These are phyloP conservation scores for Prionailurus viverrinus DNA, from an alignment of 2,113 vertebrate species.

Conservation along the genomic window DNA sequence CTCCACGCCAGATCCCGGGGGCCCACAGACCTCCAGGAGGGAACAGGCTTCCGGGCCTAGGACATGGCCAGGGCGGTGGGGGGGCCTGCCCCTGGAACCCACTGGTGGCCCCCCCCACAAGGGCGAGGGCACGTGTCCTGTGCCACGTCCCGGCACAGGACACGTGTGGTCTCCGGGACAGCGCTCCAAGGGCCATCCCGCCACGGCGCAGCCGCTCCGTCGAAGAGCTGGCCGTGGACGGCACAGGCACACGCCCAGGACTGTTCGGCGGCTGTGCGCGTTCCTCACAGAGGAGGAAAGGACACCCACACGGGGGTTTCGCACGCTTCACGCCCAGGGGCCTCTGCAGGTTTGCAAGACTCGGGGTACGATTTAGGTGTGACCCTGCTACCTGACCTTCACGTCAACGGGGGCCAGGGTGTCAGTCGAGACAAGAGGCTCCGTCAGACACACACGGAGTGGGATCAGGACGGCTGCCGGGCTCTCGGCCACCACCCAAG, in stretches of 20 bases:
- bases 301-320: not conserved
- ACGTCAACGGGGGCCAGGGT: not conserved
- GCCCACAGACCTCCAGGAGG: not conserved
- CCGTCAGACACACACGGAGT: not conserved
- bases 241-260: rapidly evolving
- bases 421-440: too few relatives aligned
- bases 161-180: not conserved
- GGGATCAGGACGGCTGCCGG: not conserved
- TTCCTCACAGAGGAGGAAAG: not conserved
- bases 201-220: not conserved
- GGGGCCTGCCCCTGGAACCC: rapidly evolving
- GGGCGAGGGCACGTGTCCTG: too few relatives aligned
- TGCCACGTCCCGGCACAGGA: not conserved
- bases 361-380: not conserved
- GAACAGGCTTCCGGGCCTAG: not conserved
- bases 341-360: not conserved
- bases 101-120: not conserved
- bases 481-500: not conserved
- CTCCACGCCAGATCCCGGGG: not conserved
- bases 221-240: too few relatives aligned
- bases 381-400: not conserved
- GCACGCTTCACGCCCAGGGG: not conserved
- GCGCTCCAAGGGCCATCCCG: rapidly evolving
- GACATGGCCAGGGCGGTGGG: not conserved
- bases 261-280: rapidly evolving